Percentiles rank a stretch among this genome's conserved stretches.
Conservation (phyloP, 2,113 vertebrate genomes). For the Halichoeres trimaculatus region DNA sequence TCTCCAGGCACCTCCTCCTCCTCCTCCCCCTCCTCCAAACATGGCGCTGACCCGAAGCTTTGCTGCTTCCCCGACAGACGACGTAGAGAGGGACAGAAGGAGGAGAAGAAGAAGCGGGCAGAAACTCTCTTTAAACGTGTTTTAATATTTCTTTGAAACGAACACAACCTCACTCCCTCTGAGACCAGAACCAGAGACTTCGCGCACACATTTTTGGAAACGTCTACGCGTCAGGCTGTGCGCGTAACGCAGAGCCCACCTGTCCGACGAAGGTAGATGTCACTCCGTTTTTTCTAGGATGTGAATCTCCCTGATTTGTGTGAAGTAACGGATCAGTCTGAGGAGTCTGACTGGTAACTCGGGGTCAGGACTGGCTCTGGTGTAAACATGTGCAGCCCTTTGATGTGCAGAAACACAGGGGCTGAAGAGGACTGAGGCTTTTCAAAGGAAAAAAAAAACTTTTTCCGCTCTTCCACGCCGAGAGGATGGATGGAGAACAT, state of each 20-base stretch:
- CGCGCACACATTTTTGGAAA: constrained; percentile 33
- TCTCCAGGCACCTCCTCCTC: constrained; percentile 36
- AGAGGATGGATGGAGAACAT: constrained; percentile 72
- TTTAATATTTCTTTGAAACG: constrained; percentile 5
- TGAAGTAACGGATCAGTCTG: not conserved
- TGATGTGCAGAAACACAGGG: constrained; percentile 21
- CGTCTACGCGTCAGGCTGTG: constrained; percentile 35
- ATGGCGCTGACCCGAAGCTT: constrained; percentile 70
- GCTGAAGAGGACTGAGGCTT: constrained; percentile 38
- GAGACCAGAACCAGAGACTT: not conserved
- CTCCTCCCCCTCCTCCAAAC: constrained; percentile 60
- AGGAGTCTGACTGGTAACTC: not conserved
- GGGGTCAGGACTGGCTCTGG: constrained; percentile 33
- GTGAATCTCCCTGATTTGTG: constrained; percentile 47
- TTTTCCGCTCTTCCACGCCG: constrained; percentile 32
- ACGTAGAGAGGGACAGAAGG: constrained; percentile 45
- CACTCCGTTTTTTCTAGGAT: constrained; percentile 39
- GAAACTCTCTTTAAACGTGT: not conserved
- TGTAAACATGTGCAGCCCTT: constrained; percentile 52
- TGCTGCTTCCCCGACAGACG: constrained; percentile 61
- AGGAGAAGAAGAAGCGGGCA: constrained; percentile 37
- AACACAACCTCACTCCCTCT: not conserved
- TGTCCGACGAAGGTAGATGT: constrained; percentile 64
- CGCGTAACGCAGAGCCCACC: constrained; percentile 64
- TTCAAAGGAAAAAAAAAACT: constrained; percentile 23